Conservation (phyloP, 1,140 invertebrate genomes). For the Bombus pyrosoma region DNA sequence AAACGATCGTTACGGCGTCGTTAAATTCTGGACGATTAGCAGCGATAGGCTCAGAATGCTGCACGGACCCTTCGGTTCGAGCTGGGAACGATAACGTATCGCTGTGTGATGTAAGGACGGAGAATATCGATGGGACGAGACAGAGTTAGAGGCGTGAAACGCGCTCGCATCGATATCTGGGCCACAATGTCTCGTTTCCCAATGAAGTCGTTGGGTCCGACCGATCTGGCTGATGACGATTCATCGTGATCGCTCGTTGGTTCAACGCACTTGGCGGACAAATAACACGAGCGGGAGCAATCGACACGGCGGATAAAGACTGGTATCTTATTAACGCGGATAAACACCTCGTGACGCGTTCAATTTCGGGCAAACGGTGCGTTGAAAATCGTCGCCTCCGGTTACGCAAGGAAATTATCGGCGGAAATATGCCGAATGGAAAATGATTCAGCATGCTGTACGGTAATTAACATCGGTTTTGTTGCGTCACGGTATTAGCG, state of each 20-base stretch:
- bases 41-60: not conserved
- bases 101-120: too few species aligned
- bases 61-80: not conserved
- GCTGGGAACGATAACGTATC: not conserved
- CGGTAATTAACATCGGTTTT: not conserved
- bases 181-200: conserved; percentile 71
- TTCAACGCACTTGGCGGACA: conserved; percentile 66
- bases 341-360: conserved; percentile 15
- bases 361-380: not conserved
- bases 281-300: conserved; percentile 6
- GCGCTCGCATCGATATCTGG: conserved; percentile 70
- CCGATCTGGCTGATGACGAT: conserved; percentile 66
- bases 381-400: not conserved
- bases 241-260: conserved; percentile 65
- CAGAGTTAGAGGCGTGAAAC: conserved; percentile 56
- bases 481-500: not conserved
- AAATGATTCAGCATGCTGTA: not conserved
- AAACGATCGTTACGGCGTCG: not conserved
- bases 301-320: not conserved
- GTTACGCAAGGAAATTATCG: not conserved
- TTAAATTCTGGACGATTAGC: not conserved
- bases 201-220: conserved; percentile 65
- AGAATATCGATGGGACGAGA: not conserved
- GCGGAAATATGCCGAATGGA: not conserved
- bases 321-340: conserved; percentile 30